These are phyloP conservation scores for Monopis laevigella DNA, from an alignment of 2,888 invertebrate species.

Conservation along the genomic window DNA sequence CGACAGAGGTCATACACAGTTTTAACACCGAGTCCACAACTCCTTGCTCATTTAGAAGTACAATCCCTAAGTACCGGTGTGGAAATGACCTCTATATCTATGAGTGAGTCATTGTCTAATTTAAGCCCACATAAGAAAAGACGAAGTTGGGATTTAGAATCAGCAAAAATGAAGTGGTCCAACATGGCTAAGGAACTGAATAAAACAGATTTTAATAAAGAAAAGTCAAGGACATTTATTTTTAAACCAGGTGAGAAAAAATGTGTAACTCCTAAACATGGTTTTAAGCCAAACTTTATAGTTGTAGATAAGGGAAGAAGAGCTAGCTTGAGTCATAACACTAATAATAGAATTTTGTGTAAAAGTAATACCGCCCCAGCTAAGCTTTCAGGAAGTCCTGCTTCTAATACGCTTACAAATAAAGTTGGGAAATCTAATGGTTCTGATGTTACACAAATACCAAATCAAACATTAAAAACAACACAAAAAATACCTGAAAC, in stretches of 20 bases:
- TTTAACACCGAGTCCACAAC: constrained; percentile 78
- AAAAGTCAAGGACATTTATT: constrained; percentile 7
- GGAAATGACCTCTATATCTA: constrained; percentile 55
- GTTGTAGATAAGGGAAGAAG: not conserved
- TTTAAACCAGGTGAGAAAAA: not conserved
- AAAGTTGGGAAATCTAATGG: constrained; percentile 12
- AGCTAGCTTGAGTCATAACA: not conserved
- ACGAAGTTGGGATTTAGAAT: constrained; percentile 54
- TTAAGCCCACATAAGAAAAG: constrained; percentile 36
- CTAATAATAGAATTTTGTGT: not conserved
- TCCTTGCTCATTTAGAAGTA: constrained; percentile 71
- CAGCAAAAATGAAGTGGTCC: constrained; percentile 61
- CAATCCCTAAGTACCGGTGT: constrained; percentile 53
- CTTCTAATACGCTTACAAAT: constrained; percentile 24
- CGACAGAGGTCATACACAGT: constrained; percentile 83
- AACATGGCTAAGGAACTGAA: constrained; percentile 55
- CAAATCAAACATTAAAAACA: not conserved
- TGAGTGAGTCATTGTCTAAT: constrained; percentile 56
- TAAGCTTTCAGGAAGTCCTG: constrained; percentile 24
- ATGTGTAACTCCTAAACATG: not conserved
- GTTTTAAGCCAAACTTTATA: not conserved
- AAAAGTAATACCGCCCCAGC: not conserved
- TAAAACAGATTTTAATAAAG: constrained; percentile 19
- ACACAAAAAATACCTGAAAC: not conserved
- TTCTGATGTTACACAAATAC: not conserved